These are phyloP conservation scores for Eidolon helvum DNA, from an alignment of 2,113 vertebrate species.

Conservation along the genomic window DNA sequence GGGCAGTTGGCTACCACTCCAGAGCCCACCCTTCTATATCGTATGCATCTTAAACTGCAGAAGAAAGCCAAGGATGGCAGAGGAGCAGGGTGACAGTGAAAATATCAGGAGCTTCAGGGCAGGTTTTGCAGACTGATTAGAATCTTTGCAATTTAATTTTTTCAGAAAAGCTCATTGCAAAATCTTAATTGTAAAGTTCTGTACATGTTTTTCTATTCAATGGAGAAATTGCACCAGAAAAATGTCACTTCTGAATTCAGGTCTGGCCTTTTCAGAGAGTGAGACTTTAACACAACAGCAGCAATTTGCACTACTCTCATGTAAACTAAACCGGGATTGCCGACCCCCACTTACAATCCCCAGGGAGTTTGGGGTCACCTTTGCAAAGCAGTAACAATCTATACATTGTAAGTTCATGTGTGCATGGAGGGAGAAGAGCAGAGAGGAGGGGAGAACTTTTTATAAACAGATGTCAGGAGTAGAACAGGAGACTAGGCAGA, in stretches of 20 bases:
- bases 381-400: not conserved
- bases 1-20: fast-evolving
- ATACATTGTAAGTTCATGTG: too few species aligned
- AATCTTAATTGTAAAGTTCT: not conserved
- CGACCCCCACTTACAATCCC: not conserved
- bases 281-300: not conserved
- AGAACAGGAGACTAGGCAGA: fast-evolving
- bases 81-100: not conserved
- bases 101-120: not conserved
- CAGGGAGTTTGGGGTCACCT: not conserved
- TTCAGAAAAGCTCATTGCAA: not conserved
- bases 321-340: not conserved
- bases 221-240: not conserved
- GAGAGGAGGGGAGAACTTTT: not conserved
- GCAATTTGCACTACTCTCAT: not conserved
- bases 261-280: too few species aligned
- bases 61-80: not conserved
- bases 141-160: not conserved
- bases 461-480: not conserved
- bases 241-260: not conserved
- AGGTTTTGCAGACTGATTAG: not conserved
- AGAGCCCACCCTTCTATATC: fast-evolving
- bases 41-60: fast-evolving
- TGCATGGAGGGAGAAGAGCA: not conserved
- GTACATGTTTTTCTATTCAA: not conserved